Conservation (phyloP, 2,888 invertebrate genomes). For the Heliconius charithonia region DNA sequence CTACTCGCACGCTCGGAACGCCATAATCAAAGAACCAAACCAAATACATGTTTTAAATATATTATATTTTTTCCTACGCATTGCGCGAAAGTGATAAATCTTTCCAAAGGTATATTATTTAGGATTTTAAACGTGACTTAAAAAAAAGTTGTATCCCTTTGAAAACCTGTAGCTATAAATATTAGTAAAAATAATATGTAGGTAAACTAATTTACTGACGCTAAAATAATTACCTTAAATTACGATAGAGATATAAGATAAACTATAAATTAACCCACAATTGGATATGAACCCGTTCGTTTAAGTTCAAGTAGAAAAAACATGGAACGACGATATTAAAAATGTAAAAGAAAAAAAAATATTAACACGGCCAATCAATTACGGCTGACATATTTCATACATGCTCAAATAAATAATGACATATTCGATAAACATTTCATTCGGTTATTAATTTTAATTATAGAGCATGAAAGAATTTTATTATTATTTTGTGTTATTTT, state of each 20-base stretch:
- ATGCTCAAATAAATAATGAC: constrained; percentile 8
- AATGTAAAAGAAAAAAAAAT: background rate
- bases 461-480: background rate
- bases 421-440: constrained; percentile 6
- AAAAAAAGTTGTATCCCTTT: too few species aligned
- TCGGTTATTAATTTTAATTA: constrained; percentile 33
- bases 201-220: background rate
- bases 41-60: too few species aligned
- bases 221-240: too few species aligned
- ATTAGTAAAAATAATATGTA: too few species aligned
- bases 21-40: too few species aligned
- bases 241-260: background rate
- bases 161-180: too few species aligned
- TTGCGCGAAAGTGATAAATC: too few species aligned
- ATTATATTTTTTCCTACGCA: too few species aligned
- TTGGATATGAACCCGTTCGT: background rate
- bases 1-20: too few species aligned
- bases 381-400: background rate
- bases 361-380: constrained; percentile 11
- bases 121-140: too few species aligned
- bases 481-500: background rate
- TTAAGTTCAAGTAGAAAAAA: background rate
- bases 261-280: background rate
- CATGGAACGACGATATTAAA: background rate
- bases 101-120: too few species aligned